Conservation (phyloP, 2,113 vertebrate genomes). For the Andinoacara biseriatus region DNA sequence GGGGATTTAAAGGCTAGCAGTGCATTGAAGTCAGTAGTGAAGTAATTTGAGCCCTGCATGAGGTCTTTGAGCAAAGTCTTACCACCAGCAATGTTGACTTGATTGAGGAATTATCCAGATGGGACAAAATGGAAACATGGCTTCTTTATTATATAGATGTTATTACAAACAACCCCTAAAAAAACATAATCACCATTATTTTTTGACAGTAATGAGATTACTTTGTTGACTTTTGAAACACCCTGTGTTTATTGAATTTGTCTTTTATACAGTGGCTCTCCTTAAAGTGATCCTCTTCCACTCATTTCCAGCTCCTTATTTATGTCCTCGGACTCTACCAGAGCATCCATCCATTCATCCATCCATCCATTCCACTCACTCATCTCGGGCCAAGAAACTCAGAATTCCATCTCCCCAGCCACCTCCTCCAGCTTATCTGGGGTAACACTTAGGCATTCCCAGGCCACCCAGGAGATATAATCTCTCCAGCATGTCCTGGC, state of each 20-base stretch:
- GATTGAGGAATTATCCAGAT: not conserved
- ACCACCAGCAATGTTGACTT: not conserved
- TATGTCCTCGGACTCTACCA: not conserved
- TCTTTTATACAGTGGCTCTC: not conserved
- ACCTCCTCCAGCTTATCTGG: too few relatives aligned
- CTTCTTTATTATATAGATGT: not conserved
- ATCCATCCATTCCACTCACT: too few relatives aligned
- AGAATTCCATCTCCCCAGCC: too few relatives aligned
- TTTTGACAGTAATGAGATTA: not conserved
- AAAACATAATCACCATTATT: not conserved
- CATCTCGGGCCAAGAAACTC: too few relatives aligned
- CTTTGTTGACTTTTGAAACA: not conserved
- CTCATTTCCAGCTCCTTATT: not conserved
- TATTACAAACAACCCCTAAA: not conserved
- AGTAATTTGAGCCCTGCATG: not conserved
- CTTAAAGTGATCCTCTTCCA: not conserved
- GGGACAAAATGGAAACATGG: not conserved
- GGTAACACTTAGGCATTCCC: too few relatives aligned
- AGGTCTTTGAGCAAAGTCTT: not conserved
- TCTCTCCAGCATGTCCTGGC: too few relatives aligned
- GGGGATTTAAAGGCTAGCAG: conserved; percentile 12
- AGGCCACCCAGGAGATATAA: too few relatives aligned
- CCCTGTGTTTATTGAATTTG: not conserved
- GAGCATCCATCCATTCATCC: too few relatives aligned
- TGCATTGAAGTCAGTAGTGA: not conserved